Conservation (phyloP, 2,797 vertebrate genomes). For the Potorous gilbertii region DNA sequence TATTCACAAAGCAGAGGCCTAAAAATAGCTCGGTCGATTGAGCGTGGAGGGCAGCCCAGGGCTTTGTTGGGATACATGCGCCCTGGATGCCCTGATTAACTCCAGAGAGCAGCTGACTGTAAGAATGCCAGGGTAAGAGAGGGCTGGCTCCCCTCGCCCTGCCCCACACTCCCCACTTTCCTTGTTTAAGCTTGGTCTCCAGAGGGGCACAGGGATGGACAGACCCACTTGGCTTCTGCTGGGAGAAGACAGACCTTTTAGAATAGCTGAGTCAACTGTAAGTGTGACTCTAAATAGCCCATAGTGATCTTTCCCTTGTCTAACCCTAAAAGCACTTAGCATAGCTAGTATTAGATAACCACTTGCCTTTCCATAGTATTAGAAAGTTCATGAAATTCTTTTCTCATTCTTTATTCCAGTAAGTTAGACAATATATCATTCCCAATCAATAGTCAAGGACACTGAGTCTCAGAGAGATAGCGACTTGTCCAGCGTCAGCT, state of each 20-base stretch:
- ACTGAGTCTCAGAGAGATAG: neutral
- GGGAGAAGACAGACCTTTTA: neutral
- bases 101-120: neutral
- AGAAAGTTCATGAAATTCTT: neutral
- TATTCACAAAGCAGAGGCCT: neutral
- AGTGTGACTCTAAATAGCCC: neutral
- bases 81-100: slow-evolving; percentile 2
- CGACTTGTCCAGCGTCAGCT: neutral
- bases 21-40: neutral
- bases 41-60: neutral
- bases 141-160: neutral
- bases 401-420: neutral
- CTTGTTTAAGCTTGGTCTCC: neutral
- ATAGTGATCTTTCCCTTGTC: neutral
- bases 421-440: neutral
- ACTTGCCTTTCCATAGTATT: neutral
- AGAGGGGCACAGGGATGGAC: neutral
- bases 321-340: neutral
- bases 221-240: neutral
- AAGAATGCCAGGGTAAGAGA: neutral
- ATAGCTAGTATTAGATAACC: neutral
- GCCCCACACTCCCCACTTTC: neutral
- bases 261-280: neutral
- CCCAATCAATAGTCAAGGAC: neutral
- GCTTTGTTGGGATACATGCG: neutral